Evolutionary conservation across 1,140 invertebrate genomes (phyloP).

Genomic region (Ceratina australensis): DNA sequence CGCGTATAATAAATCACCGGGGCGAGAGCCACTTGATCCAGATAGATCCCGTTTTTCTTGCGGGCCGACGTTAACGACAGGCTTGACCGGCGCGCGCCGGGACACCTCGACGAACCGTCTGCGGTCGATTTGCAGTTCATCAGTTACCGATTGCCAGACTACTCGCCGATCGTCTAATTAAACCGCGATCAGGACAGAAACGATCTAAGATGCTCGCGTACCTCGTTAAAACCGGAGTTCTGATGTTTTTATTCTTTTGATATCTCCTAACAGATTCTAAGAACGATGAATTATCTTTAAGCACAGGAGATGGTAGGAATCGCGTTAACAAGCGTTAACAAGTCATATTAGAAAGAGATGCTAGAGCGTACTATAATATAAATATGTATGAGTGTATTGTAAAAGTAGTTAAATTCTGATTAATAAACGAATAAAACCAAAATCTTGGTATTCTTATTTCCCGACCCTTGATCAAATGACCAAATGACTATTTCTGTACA

Average conservation of each 20-base stretch:
- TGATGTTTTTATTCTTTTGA: background rate
- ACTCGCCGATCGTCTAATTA: background rate
- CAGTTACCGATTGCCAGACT: slow-evolving; percentile 14
- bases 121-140: slow-evolving; percentile 34
- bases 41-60: slow-evolving; percentile 39
- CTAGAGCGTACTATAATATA: too few relatives aligned
- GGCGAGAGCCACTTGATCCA: slow-evolving; percentile 36
- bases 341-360: too few relatives aligned
- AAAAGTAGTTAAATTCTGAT: too few relatives aligned
- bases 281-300: too few relatives aligned
- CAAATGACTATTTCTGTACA: too few relatives aligned
- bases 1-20: slow-evolving; percentile 44
- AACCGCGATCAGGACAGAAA: background rate
- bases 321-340: too few relatives aligned
- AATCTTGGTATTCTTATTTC: too few relatives aligned
- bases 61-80: slow-evolving; percentile 32
- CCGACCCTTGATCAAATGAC: too few relatives aligned
- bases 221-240: too few relatives aligned
- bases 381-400: too few relatives aligned
- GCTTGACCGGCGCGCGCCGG: slow-evolving; percentile 2
- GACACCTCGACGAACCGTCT: slow-evolving; percentile 8
- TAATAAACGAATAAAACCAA: too few relatives aligned
- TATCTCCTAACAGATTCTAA: background rate
- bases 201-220: background rate
- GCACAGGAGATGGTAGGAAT: too few relatives aligned